phyloP scores from a whole-genome alignment of 2,797 vertebrate genomes.

The Gymnodraco acuticeps region DNA sequence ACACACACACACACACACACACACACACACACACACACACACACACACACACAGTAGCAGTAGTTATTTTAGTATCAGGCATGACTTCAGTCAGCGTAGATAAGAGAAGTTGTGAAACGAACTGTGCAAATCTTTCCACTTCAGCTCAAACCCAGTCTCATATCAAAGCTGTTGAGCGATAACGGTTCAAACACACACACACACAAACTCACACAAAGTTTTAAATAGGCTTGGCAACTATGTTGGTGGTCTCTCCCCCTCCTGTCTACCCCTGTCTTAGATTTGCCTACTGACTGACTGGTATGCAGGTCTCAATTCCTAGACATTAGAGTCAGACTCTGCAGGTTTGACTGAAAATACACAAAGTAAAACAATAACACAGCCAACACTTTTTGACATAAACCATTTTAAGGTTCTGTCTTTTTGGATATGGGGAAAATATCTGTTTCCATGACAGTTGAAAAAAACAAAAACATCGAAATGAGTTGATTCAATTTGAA shows the following conservation, averaged over 20 bases:
- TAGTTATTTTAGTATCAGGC: constrained; percentile 55
- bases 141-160: constrained; percentile 73
- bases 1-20: constrained; percentile 6
- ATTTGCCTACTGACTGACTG: constrained; percentile 78
- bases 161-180: constrained; percentile 77
- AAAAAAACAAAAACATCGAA: neutral
- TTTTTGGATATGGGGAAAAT: neutral
- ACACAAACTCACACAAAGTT: constrained; percentile 36
- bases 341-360: neutral
- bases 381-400: neutral
- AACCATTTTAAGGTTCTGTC: neutral
- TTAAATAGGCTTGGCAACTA: constrained; percentile 58
- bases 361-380: neutral
- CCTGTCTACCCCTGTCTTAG: constrained; percentile 60
- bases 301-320: constrained; percentile 73
- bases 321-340: constrained; percentile 60
- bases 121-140: constrained; percentile 79
- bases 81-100: constrained; percentile 68
- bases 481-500: neutral
- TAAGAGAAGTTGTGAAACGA: constrained; percentile 79
- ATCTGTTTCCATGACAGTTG: neutral
- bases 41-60: constrained; percentile 56
- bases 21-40: constrained; percentile 22
- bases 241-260: constrained; percentile 74
- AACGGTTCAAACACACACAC: constrained; percentile 53